phyloP scores from a whole-genome alignment of 2,888 invertebrate species.

The Nipponacmea schrenckii region DNA sequence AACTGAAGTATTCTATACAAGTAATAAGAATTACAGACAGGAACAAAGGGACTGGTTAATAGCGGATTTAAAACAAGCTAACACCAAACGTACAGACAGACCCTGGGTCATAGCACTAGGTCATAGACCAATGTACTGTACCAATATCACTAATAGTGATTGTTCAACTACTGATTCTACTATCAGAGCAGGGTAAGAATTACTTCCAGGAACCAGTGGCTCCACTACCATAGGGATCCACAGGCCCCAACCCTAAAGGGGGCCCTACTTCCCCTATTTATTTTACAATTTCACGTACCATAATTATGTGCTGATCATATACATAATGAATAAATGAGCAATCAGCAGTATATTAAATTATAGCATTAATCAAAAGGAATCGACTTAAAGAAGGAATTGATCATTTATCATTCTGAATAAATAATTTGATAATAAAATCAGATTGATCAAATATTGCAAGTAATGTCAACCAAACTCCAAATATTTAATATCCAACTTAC shows the following conservation, averaged over 20 bases:
- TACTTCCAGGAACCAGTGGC: neutral
- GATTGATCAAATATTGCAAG: too few relatives aligned
- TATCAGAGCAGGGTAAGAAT: slow-evolving; percentile 42
- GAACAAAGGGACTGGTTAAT: slow-evolving; percentile 46
- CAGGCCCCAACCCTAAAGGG: neutral
- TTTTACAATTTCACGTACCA: too few relatives aligned
- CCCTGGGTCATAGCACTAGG: slow-evolving; percentile 64
- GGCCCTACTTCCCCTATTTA: neutral
- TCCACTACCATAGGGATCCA: neutral
- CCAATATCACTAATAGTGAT: slow-evolving; percentile 61
- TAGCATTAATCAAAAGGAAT: too few relatives aligned
- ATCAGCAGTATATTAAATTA: too few relatives aligned
- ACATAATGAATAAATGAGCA: neutral
- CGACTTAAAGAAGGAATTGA: too few relatives aligned
- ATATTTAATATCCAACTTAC: too few relatives aligned
- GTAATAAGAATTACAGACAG: slow-evolving; percentile 75
- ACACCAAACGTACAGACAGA: slow-evolving; percentile 36
- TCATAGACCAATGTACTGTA: slow-evolving; percentile 66
- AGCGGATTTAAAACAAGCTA: slow-evolving; percentile 48
- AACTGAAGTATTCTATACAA: slow-evolving; percentile 46
- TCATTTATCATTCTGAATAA: neutral
- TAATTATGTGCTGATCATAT: too few relatives aligned
- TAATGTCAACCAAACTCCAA: too few relatives aligned
- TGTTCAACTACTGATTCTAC: slow-evolving; percentile 40
- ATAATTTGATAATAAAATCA: too few relatives aligned